These are phyloP conservation scores for Panthera uncia DNA, from an alignment of 2,113 vertebrate species.

Conservation along the genomic window DNA sequence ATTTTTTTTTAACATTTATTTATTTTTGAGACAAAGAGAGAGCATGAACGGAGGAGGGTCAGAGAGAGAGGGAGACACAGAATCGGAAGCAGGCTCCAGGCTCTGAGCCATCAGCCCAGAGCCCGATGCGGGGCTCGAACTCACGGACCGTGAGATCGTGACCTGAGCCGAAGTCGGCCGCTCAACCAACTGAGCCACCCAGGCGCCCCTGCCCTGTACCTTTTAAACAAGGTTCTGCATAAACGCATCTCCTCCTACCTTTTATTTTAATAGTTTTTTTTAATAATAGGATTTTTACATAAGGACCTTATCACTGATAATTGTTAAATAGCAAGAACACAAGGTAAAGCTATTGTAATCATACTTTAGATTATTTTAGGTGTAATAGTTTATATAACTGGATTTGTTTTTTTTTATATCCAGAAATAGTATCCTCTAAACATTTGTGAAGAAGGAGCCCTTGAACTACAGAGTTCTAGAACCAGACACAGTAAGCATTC, in stretches of 20 bases:
- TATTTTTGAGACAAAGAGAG: no score
- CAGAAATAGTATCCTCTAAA: neutral
- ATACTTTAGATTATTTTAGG: conserved; percentile 17
- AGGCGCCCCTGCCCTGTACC: neutral
- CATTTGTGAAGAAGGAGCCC: neutral
- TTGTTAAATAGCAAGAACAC: neutral
- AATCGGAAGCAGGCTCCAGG: no score
- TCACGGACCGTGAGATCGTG: no score
- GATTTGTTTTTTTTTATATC: neutral
- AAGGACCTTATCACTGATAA: conserved; percentile 2
- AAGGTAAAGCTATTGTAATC: neutral
- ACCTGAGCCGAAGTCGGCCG: no score
- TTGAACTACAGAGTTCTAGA: conserved; percentile 18
- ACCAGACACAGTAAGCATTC: neutral
- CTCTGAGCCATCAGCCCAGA: no score
- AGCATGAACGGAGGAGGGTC: no score
- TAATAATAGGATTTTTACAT: neutral
- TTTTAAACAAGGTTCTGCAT: conserved; percentile 1
- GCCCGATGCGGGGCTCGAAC: no score
- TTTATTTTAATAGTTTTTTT: neutral
- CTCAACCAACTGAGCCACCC: no score
- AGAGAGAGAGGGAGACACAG: no score
- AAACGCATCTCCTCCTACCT: neutral
- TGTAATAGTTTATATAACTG: neutral
- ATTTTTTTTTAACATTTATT: no score